Conservation (phyloP, 2,797 vertebrate species). For the Leuciscus waleckii region DNA sequence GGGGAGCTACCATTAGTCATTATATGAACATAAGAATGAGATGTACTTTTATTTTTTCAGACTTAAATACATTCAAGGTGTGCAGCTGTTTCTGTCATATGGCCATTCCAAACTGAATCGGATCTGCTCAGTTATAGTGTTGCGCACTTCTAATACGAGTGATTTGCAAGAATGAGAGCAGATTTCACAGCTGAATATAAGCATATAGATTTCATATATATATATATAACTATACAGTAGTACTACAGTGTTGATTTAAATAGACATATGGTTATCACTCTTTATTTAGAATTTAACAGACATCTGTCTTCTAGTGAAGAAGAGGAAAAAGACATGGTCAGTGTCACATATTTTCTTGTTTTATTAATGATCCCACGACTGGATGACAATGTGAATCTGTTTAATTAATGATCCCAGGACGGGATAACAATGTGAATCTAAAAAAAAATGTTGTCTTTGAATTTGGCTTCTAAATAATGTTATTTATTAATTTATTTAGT, state of each 20-base stretch:
- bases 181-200: neutral
- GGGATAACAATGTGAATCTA: neutral
- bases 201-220: too few species aligned
- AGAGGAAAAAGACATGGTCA: neutral
- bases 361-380: neutral
- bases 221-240: neutral
- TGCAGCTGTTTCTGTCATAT: conserved; percentile 51
- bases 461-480: too few species aligned
- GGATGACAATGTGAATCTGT: neutral
- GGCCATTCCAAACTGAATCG: neutral
- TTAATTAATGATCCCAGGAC: neutral
- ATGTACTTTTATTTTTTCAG: conserved; percentile 3
- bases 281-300: neutral
- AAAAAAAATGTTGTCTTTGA: neutral
- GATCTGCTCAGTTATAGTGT: conserved; percentile 15
- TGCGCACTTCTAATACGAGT: neutral
- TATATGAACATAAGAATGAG: conserved; percentile 36
- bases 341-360: neutral
- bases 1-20: conserved; percentile 43
- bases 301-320: neutral
- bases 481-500: too few species aligned
- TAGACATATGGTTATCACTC: neutral
- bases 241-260: neutral
- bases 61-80: conserved; percentile 36
- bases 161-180: conserved; percentile 4